Conservation (phyloP, 2,113 vertebrate genomes). For the human region GRCh38 chr9:3795001-3795500, state of each 20-base stretch:
- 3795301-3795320: not conserved
- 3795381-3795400: not conserved
- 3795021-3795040: not conserved
- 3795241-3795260: not conserved
- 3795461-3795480: conserved; percentile 32
- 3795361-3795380: not conserved
- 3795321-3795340: not conserved
- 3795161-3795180: not conserved
- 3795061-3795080: not conserved
- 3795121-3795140: not conserved
- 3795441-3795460: not conserved
- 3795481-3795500: not conserved
- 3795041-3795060: not conserved
- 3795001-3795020: not conserved
- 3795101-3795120: not conserved
- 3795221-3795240: not conserved
- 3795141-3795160: not conserved
- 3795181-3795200: not conserved
- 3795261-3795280: not conserved
- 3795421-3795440: not conserved
- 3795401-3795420: not conserved
- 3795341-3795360: not conserved
- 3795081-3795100: not conserved
- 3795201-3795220: not conserved
- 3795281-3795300: conserved; percentile 35